Base-by-base conservation (phyloP, 1,140 invertebrate species). In the Pteromalus puparum region DNA sequence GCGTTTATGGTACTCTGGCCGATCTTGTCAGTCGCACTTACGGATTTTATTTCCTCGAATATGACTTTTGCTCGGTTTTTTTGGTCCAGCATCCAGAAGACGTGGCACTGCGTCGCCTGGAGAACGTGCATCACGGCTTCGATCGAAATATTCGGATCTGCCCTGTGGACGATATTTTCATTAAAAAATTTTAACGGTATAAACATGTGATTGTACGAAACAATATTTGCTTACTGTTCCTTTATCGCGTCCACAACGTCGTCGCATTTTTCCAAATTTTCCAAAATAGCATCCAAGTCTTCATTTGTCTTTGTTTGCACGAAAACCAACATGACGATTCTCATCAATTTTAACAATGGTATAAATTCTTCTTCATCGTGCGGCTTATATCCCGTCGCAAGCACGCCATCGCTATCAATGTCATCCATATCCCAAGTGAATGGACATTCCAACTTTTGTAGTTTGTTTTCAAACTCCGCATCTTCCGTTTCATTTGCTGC, bases 401-500 rank as follows among this genome's bases (percentile, higher is more conserved):
- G 28, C 9, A 48, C 15, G 13, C 0, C 13, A 5, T 1, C 30
- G 12, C 10, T 67, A 30, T 48, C 24, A n/a, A 78, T 53, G 21
- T 53, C 75, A 48, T 83, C 82, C 82, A 83, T 77, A 18, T 83
- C 28, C 82, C 82, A 83, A 53, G 24, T 83, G 38, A 83, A 83
- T 10, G 82, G 75, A 78, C 75, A 83, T 72, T 78, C 34, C 15
- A 83, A 38, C 21, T 9, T n/a, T 68, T 76, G 10, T 13, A 81
- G 72, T 30, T 72, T 48, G 3, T 81, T 26, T 12, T 34, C 2
- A 53, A 53, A 77, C 21, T 53, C 10, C 18, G 18, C 21, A 7
- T n/a, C 53, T 61, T 21, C 46, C 46, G 15, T 18, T 15, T 5
- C 15, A 48, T 48, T 46, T 46, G 42, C 10, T 48, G 13, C 46